Percentiles rank a stretch among this genome's conserved stretches.
phyloP scores from a whole-genome alignment of 1,140 invertebrate species.

The Eupristina koningsbergeri region DNA sequence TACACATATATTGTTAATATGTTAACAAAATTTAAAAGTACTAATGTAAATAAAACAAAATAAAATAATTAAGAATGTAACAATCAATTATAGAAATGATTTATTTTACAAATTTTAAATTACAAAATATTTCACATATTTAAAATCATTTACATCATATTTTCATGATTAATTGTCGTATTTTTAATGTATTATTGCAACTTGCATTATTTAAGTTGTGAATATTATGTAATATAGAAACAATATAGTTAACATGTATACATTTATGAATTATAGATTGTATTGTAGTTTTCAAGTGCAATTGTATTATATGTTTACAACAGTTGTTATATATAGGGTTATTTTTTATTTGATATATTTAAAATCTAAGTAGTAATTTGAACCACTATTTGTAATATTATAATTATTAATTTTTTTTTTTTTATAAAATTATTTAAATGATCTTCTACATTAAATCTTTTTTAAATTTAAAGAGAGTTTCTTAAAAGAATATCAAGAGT shows the following conservation, averaged over 20 bases:
- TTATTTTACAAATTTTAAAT: background rate
- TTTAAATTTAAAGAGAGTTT: background rate
- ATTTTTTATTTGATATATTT: background rate
- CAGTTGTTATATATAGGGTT: background rate
- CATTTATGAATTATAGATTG: background rate
- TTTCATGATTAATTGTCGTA: background rate
- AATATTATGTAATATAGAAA: background rate
- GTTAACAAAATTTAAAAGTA: background rate
- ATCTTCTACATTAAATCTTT: background rate
- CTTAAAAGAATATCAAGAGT: background rate
- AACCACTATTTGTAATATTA: background rate
- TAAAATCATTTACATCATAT: background rate
- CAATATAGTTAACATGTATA: background rate
- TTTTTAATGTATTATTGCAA: background rate
- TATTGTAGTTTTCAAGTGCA: background rate
- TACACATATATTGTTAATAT: background rate
- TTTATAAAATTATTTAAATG: background rate
- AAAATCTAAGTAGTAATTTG: background rate
- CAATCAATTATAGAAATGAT: background rate
- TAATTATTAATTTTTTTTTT: conserved; percentile 16
- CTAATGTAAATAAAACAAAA: background rate
- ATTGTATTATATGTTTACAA: background rate
- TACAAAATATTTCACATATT: background rate
- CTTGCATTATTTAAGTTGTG: background rate
- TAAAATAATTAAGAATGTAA: background rate